A percentile compares a stretch with the other conserved stretches of the same genome.
phyloP scores from a whole-genome alignment of 2,113 vertebrate genomes.

The Bubo scandiacus region DNA sequence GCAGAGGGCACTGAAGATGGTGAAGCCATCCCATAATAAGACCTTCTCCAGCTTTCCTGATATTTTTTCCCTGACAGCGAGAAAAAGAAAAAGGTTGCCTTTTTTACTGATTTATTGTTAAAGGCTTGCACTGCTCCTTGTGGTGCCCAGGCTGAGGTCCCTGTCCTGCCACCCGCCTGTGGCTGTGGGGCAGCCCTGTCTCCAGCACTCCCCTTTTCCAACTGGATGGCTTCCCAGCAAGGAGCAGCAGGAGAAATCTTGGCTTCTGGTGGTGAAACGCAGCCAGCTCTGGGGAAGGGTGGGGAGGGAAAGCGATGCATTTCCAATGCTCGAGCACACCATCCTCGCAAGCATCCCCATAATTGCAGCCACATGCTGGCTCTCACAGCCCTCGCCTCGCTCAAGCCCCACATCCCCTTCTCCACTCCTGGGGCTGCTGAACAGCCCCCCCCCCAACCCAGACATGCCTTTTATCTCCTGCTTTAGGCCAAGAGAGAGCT shows the following conservation, averaged over 20 bases:
- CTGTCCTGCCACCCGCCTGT: not conserved
- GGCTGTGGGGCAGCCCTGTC: not conserved
- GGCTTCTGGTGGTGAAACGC: conserved; percentile 28
- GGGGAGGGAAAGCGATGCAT: not conserved
- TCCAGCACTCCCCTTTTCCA: not conserved
- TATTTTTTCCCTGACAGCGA: rapidly evolving
- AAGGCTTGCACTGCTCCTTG: rapidly evolving
- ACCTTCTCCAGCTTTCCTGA: not conserved
- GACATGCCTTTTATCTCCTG: not conserved
- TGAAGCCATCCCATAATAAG: not conserved
- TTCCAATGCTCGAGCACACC: not conserved
- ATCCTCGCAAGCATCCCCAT: not conserved
- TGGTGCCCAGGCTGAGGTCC: not conserved
- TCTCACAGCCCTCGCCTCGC: not conserved
- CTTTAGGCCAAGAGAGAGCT: not conserved
- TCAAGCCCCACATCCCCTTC: not conserved
- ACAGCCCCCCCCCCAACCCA: not conserved
- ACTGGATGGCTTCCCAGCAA: conserved; percentile 32
- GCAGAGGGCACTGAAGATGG: not conserved
- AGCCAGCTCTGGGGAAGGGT: conserved; percentile 9
- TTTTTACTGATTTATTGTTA: not conserved
- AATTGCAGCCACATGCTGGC: conserved; percentile 61
- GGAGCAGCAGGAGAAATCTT: conserved; percentile 50
- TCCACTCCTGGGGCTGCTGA: not conserved
- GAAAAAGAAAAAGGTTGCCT: not conserved